Evolutionary conservation across 1,140 invertebrate genomes (phyloP).

Genomic region (Sycophila sp.): DNA sequence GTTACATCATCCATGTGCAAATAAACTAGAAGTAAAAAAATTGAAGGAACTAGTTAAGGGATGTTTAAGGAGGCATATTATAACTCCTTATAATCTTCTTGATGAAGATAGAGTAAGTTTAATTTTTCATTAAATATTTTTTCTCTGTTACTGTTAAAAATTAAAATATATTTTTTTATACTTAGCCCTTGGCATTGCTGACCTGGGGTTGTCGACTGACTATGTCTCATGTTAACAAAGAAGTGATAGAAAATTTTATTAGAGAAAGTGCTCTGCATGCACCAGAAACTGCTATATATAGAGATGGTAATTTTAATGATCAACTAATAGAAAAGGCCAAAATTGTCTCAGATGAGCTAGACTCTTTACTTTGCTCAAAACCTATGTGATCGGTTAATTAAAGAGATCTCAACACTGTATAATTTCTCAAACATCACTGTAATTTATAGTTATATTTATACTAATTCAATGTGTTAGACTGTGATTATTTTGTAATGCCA

Average conservation of each 20-base stretch:
- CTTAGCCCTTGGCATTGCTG: constrained; percentile 78
- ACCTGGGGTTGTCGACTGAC: constrained; percentile 80
- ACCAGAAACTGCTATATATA: constrained; percentile 70
- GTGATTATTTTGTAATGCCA: constrained; percentile 37
- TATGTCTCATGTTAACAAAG: constrained; percentile 76
- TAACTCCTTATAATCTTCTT: constrained; percentile 78
- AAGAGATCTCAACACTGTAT: no score
- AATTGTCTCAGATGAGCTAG: constrained; percentile 65
- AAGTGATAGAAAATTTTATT: constrained; percentile 73
- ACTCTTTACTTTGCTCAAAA: constrained; percentile 67
- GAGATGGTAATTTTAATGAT: constrained; percentile 73
- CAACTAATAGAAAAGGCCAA: constrained; percentile 68
- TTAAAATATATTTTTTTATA: constrained; percentile 46
- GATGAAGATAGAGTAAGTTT: constrained; percentile 70
- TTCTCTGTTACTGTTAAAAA: neutral
- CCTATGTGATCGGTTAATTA: constrained; percentile 19
- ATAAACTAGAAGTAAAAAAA: constrained; percentile 72
- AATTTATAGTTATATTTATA: constrained; percentile 5
- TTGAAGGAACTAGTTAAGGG: constrained; percentile 73
- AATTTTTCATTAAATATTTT: neutral
- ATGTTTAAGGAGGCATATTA: constrained; percentile 84
- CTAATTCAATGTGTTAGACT: constrained; percentile 14
- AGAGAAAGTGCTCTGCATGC: constrained; percentile 72
- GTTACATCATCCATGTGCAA: constrained; percentile 89
- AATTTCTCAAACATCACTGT: no score